Evolutionary conservation across 1,140 invertebrate genomes (phyloP).

Genomic region (Penaeus japonicus): DNA sequence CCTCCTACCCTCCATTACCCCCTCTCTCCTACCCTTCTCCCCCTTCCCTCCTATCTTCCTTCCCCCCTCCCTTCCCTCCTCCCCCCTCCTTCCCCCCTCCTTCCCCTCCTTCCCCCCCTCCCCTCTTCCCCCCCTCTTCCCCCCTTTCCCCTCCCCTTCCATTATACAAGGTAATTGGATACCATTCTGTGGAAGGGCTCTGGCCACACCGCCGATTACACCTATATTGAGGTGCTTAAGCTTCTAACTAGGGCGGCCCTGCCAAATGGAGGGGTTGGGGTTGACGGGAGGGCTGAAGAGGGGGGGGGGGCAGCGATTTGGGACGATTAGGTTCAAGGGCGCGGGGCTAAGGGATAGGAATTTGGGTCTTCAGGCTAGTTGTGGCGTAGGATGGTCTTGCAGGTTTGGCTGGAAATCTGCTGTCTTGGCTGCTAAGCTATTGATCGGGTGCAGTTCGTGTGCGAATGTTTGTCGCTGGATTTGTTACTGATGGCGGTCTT

Average conservation of each 20-base stretch:
- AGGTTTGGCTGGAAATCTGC: no score
- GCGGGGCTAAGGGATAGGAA: no score
- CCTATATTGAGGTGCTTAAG: constrained; percentile 53
- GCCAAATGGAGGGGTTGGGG: neutral
- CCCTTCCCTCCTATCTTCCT: neutral
- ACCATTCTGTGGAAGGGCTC: constrained; percentile 41
- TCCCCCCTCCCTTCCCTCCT: neutral
- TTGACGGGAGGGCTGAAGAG: neutral
- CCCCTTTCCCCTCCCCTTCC: neutral
- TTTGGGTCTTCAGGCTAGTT: no score
- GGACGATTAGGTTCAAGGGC: neutral
- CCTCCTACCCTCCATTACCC: neutral
- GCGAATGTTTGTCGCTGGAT: no score
- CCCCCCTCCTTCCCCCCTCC: neutral
- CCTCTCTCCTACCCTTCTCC: neutral
- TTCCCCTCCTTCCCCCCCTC: neutral
- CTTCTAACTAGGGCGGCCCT: constrained; percentile 38
- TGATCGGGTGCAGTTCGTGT: no score
- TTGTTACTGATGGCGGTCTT: no score
- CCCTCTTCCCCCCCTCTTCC: neutral
- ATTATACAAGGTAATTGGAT: constrained; percentile 52
- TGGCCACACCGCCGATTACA: constrained; percentile 40
- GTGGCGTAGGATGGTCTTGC: no score
- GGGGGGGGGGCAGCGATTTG: neutral
- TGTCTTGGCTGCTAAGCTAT: no score